Percentiles rank a stretch among this genome's conserved stretches.
These are phyloP conservation scores for Sipunculus nudus DNA, from an alignment of 2,888 invertebrate genomes.

Conservation along the genomic window DNA sequence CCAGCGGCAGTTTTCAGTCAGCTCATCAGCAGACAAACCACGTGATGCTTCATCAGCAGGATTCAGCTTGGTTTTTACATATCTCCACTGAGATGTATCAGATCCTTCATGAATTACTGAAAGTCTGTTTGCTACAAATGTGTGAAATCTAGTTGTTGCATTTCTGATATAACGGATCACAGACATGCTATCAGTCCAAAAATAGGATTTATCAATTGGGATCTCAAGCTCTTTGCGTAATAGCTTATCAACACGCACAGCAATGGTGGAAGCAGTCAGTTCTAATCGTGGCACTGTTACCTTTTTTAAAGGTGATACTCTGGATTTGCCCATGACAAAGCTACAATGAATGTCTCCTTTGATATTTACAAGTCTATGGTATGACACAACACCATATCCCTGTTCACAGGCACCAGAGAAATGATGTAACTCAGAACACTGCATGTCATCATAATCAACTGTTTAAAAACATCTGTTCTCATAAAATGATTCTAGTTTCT, in stretches of 20 bases:
- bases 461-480: background rate
- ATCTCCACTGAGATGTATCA: background rate
- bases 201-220: background rate
- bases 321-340: conserved; percentile 22
- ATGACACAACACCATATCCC: too few species aligned
- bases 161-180: too few species aligned
- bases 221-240: background rate
- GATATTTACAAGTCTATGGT: too few species aligned
- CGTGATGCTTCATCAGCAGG: background rate
- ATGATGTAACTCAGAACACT: too few species aligned
- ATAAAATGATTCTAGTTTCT: background rate
- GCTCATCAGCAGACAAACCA: too few species aligned
- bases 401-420: conserved; percentile 1
- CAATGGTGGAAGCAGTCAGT: background rate
- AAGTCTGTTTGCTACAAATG: conserved; percentile 6
- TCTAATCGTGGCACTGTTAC: background rate
- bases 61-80: background rate
- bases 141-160: too few species aligned
- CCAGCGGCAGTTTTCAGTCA: too few species aligned
- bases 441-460: background rate
- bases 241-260: conserved; percentile 7
- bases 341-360: conserved; percentile 16
- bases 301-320: conserved; percentile 9
- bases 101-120: background rate
- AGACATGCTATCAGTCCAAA: background rate